Percentiles rank a stretch among this genome's conserved stretches.
Evolutionary conservation across 2,888 invertebrate genomes (phyloP).

Genomic region (Tanytarsus gracilentus): DNA sequence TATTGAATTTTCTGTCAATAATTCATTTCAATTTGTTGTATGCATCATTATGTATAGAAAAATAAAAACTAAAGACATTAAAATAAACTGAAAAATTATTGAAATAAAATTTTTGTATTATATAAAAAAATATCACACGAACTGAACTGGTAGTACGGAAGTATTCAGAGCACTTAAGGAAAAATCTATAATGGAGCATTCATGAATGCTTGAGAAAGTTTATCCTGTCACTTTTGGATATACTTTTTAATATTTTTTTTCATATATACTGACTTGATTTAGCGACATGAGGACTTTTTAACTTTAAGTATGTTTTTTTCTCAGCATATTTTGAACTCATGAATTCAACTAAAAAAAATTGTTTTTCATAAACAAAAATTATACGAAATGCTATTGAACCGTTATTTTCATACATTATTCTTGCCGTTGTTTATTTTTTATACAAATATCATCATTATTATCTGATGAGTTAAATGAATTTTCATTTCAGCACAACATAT

Average conservation of each 20-base stretch:
- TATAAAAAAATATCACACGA: not conserved
- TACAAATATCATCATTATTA: too few relatives aligned
- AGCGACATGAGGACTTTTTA: not conserved
- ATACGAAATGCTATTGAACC: not conserved
- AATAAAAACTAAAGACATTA: too few relatives aligned
- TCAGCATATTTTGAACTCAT: too few relatives aligned
- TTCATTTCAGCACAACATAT: too few relatives aligned
- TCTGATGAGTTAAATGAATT: not conserved
- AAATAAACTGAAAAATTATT: not conserved
- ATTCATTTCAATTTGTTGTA: slow-evolving; percentile 25
- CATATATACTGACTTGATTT: not conserved
- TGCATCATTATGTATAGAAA: too few relatives aligned
- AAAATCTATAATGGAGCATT: slow-evolving; percentile 1
- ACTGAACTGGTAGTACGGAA: not conserved
- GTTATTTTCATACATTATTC: not conserved
- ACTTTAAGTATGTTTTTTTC: too few relatives aligned
- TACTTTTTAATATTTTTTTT: not conserved
- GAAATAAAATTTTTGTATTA: not conserved
- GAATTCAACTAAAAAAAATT: too few relatives aligned
- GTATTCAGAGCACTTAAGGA: slow-evolving; percentile 1
- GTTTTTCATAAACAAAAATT: not conserved
- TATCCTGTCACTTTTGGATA: slow-evolving; percentile 13
- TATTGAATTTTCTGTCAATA: not conserved
- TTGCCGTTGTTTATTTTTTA: too few relatives aligned
- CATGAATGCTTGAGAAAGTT: slow-evolving; percentile 8